Conservation (phyloP, 2,113 vertebrate genomes). For the Elephantulus edwardii region DNA sequence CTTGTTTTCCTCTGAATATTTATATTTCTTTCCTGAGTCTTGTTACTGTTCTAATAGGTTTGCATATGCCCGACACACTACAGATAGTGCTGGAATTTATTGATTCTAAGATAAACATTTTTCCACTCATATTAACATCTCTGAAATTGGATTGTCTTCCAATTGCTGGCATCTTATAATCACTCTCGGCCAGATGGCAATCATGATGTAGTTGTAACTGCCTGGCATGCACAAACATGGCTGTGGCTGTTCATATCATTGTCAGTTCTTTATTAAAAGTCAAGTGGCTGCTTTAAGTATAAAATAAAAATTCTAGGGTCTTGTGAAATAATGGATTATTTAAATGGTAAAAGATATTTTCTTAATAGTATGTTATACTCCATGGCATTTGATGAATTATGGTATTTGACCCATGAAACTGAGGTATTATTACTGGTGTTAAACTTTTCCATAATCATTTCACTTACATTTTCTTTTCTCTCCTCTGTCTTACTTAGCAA, state of each 20-base stretch:
- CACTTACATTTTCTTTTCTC: not conserved
- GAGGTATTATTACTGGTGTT: not conserved
- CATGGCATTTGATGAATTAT: not conserved
- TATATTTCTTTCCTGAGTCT: not conserved
- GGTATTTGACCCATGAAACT: not conserved
- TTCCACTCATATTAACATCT: slow-evolving; percentile 29
- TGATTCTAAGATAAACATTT: slow-evolving; percentile 12
- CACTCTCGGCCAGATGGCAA: slow-evolving; percentile 54
- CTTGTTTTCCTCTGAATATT: not conserved
- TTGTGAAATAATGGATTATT: not conserved
- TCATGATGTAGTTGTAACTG: slow-evolving; percentile 11
- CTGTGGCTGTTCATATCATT: slow-evolving; percentile 36
- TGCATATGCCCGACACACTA: not conserved
- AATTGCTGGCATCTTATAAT: not conserved
- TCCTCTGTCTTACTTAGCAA: slow-evolving; percentile 84
- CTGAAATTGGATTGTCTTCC: slow-evolving; percentile 30
- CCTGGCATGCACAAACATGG: slow-evolving; percentile 19
- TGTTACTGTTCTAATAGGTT: not conserved
- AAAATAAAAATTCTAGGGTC: not conserved
- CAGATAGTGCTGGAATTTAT: not conserved
- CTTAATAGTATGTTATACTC: not conserved
- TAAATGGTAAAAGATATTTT: not conserved
- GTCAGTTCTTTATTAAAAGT: slow-evolving; percentile 5
- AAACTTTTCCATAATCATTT: not conserved
- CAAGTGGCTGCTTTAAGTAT: not conserved